Conservation (phyloP, 2,113 vertebrate genomes). For the Junco hyemalis region DNA sequence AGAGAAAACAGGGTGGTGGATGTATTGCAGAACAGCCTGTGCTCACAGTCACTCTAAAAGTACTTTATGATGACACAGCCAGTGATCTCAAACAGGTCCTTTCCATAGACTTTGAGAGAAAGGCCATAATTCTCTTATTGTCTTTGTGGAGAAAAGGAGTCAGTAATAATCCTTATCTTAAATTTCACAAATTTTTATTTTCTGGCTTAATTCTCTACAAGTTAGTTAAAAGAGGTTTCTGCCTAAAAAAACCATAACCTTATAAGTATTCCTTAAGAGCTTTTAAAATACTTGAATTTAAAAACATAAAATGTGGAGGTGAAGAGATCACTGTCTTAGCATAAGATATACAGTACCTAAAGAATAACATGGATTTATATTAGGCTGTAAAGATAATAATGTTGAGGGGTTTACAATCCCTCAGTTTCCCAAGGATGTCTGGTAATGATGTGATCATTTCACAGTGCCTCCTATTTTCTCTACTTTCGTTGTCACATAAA, state of each 20-base stretch:
- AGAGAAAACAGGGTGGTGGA: not conserved
- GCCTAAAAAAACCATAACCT: not conserved
- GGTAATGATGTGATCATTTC: not conserved
- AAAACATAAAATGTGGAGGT: not conserved
- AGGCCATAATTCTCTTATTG: not conserved
- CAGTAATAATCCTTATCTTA: not conserved
- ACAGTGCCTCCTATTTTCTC: conserved; percentile 53
- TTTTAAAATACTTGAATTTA: not conserved
- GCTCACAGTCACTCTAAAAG: not conserved
- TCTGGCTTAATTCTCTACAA: not conserved
- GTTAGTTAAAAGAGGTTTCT: not conserved
- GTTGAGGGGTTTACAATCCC: not conserved
- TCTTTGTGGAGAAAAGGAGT: not conserved
- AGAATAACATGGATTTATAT: not conserved
- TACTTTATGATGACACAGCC: not conserved
- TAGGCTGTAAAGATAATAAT: conserved; percentile 22
- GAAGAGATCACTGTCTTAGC: not conserved
- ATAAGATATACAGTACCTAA: not conserved
- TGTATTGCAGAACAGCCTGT: not conserved
- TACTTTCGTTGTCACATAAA: conserved; percentile 60
- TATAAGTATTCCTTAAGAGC: not conserved
- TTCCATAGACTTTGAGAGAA: not conserved
- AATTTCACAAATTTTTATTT: not conserved
- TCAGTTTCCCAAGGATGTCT: not conserved
- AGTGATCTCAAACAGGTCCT: not conserved